Evolutionary conservation across 37 sponge, comb jelly and placozoan species (phyloP), one percentile per base, ranked within the genome.

Genomic region (Cliona cf. orientalis): DNA sequence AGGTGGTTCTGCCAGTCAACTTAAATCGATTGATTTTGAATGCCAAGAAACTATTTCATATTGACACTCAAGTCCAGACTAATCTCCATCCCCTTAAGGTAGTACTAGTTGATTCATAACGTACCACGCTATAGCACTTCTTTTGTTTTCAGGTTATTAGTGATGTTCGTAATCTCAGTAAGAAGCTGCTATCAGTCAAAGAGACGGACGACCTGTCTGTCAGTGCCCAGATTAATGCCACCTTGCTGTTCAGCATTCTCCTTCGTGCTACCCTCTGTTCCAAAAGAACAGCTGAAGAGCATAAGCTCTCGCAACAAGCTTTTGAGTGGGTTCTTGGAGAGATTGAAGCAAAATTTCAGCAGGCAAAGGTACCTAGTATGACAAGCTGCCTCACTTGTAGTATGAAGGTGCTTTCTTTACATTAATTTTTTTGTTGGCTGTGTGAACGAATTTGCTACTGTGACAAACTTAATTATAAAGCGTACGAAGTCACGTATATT

Each of bases 321-420:
- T 99, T 99, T 83, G 99, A 99, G 79, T 99, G 99, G 99, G 72
- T 99, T 0, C 72, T 99, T 25, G 99, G 99, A 60, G 99, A 99
- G 71, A 88, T 99, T 34, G 97, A 94, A 74, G 78, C 90, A 35
- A 87, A 86, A 46, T 99, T 99, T 83, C 87, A 95, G 62, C 90
- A 92, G 42, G 86, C 97, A 31, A 90, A 96, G 89, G 99, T 90
- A 19, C 77, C 80, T 46, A n/a, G n/a, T n/a, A n/a, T n/a, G n/a
- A n/a, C n/a, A n/a, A n/a, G n/a, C n/a, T n/a, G n/a, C n/a, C n/a
- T n/a, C n/a, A n/a, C n/a, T n/a, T n/a, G n/a, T n/a, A n/a, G n/a
- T n/a, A n/a, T n/a, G n/a, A n/a, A n/a, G n/a, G n/a, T n/a, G n/a
- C n/a, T n/a, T n/a, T n/a, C n/a, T n/a, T n/a, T n/a, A n/a, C n/a